Conservation (phyloP, 2,888 invertebrate genomes). For the Lomographa bimaculata region DNA sequence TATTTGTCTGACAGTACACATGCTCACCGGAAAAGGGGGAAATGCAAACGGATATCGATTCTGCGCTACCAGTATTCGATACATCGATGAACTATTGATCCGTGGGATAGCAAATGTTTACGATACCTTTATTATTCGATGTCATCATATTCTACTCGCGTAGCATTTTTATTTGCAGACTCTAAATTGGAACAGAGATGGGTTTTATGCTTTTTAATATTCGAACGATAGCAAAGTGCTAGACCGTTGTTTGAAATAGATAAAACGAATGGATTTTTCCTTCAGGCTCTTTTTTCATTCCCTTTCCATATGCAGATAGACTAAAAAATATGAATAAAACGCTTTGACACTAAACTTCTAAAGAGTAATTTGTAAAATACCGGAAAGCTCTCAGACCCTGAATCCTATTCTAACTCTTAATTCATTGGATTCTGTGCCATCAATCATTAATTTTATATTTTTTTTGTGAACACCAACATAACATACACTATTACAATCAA, state of each 20-base stretch:
- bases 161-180: slow-evolving; percentile 5
- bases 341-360: too few species aligned
- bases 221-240: not conserved
- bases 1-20: slow-evolving; percentile 18
- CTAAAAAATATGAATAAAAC: too few species aligned
- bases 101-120: slow-evolving; percentile 13
- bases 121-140: slow-evolving; percentile 6
- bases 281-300: too few species aligned
- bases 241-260: slow-evolving; percentile 2
- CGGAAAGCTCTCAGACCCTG: too few species aligned
- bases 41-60: slow-evolving; percentile 32
- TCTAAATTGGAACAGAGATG: not conserved
- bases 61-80: slow-evolving; percentile 23
- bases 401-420: too few species aligned
- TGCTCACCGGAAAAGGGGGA: slow-evolving; percentile 19
- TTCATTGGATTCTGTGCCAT: too few species aligned
- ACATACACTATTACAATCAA: too few species aligned
- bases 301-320: too few species aligned
- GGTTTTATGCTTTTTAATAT: slow-evolving; percentile 4
- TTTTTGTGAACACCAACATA: too few species aligned
- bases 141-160: slow-evolving; percentile 9
- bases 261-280: not conserved
- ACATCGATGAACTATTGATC: slow-evolving; percentile 17
- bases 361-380: too few species aligned
- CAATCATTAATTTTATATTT: too few species aligned